Evolutionary conservation across 2,888 invertebrate species (phyloP), one percentile per base, ranked within the genome.

Genomic region (Lasioglossum oenotherae): DNA sequence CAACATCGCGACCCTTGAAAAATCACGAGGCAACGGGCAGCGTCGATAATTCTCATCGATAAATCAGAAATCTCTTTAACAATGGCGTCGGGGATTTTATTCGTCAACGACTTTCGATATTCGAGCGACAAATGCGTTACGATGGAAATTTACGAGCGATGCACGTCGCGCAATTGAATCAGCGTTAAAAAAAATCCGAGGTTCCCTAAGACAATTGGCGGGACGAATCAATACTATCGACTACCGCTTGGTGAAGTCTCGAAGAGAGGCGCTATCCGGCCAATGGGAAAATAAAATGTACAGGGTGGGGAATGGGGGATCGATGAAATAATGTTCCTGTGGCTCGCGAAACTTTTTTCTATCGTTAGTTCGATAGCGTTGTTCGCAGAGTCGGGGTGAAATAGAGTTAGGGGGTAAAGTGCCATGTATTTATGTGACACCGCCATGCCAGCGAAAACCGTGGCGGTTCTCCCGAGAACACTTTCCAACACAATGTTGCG

Each of bases 371-470:
- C 64, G 60, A 87, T 82, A 74, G 79, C 27, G 74, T 79, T 46
- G 57, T 41, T 49, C 14, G 60, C 31, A 76, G 82, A 57, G 49
- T 38, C 31, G 31, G 57, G 38, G 46, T 82, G 67, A 86, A 82
- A 79, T 82, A 77, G 76, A 64, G 82, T 73, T 75, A 31, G 16
- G 57, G 23, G 64, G 71, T 60, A 80, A 23, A 10, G 74, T 23
- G 67, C 69, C 49, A 38, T 69, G 71, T 84, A 87, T 86, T 84
- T 84, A 87, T 87, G 83, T 78, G 77, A 78, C 74, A 72, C 49
- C 27, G 79, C 53, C 6, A 46, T 35, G 78, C 69, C 4, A 46
- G 46, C 67, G 79, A 77, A 76, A 80, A 64, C 80, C 60, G 53
- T 75, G 64, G 67, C 67, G 23, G 78, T 74, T 72, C 83, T 81